These are phyloP conservation scores for Caenorhabditis drosophilae DNA, from an alignment of 2,888 invertebrate genomes.

Conservation along the genomic window DNA sequence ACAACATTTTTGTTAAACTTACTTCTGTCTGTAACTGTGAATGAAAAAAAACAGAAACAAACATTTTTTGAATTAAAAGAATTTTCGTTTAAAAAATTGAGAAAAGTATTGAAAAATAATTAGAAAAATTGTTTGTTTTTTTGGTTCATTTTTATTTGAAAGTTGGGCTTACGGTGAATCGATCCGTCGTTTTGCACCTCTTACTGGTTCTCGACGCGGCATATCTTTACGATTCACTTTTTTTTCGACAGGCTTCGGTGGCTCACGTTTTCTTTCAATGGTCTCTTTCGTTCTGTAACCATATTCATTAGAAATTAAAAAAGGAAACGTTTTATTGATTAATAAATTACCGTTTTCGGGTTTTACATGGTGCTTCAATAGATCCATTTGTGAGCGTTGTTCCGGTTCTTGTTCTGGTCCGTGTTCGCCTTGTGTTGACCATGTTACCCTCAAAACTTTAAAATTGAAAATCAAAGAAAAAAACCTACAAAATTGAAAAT, in stretches of 20 bases:
- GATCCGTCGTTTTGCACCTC: not conserved
- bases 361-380: not conserved
- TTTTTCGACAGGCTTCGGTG: not conserved
- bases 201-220: not conserved
- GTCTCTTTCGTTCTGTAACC: not conserved
- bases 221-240: not conserved
- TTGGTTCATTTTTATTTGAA: too few species aligned
- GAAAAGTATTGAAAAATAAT: too few species aligned
- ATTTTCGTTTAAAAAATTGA: too few species aligned
- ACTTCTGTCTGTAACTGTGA: too few species aligned
- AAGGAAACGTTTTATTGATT: too few species aligned
- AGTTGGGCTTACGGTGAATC: too few species aligned
- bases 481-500: not conserved
- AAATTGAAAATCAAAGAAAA: not conserved
- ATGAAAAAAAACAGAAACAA: too few species aligned
- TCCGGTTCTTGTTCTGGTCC: constrained; percentile 1
- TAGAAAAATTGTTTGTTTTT: too few species aligned
- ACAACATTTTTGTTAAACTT: too few species aligned
- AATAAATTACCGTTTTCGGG: not conserved
- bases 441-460: not conserved
- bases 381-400: constrained; percentile 5
- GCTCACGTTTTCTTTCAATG: not conserved
- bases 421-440: constrained; percentile 1
- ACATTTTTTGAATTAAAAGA: too few species aligned
- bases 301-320: too few species aligned